Conservation (phyloP, 1,140 invertebrate species). For the Caerostris darwini region DNA sequence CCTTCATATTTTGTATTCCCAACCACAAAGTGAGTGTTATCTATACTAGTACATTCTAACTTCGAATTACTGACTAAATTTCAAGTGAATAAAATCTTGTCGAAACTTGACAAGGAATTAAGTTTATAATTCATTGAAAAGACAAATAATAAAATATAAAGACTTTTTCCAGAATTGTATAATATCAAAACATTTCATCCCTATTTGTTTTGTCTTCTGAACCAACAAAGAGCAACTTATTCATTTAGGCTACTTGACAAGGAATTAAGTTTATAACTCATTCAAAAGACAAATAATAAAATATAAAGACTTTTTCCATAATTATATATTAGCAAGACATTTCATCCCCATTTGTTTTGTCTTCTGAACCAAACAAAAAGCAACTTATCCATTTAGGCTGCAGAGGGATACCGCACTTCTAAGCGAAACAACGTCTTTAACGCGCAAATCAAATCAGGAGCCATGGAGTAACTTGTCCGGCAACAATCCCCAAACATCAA, state of each 20-base stretch:
- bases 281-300: too few relatives aligned
- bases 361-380: slow-evolving; percentile 16
- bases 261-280: too few relatives aligned
- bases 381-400: slow-evolving; percentile 39
- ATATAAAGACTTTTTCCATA: neutral
- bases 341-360: neutral
- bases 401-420: slow-evolving; percentile 53
- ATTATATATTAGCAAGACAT: neutral
- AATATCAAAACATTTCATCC: neutral
- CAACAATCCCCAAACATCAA: slow-evolving; percentile 63
- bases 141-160: too few relatives aligned
- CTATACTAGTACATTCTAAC: too few relatives aligned
- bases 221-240: neutral
- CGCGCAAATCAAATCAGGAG: slow-evolving; percentile 73
- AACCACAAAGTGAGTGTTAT: too few relatives aligned
- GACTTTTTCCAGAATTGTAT: neutral
- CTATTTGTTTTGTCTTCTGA: neutral
- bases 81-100: too few relatives aligned
- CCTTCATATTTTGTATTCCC: too few relatives aligned
- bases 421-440: slow-evolving; percentile 36
- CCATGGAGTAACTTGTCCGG: slow-evolving; percentile 36
- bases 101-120: too few relatives aligned
- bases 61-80: too few relatives aligned
- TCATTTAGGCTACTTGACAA: slow-evolving; percentile 48
- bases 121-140: too few relatives aligned